These are phyloP conservation scores for Chionis minor DNA, from an alignment of 2,113 vertebrate species.

Conservation along the genomic window DNA sequence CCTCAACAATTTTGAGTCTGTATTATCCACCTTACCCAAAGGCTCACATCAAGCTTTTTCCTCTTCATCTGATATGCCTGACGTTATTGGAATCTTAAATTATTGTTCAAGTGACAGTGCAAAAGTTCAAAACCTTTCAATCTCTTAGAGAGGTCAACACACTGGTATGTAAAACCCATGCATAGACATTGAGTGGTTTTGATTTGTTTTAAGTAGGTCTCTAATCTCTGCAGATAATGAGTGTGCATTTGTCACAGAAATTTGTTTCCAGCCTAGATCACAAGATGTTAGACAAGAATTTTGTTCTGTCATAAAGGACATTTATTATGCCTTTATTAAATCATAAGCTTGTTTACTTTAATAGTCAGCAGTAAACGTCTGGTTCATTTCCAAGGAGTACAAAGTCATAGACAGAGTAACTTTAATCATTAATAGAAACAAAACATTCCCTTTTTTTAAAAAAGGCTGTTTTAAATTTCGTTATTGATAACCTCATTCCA, in stretches of 20 bases:
- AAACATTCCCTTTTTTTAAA: background rate
- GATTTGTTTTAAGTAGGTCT: conserved; percentile 41
- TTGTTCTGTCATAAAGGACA: background rate
- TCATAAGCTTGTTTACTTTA: conserved; percentile 38
- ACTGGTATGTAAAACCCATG: background rate
- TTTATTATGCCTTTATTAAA: conserved; percentile 28
- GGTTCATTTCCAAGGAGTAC: background rate
- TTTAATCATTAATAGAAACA: background rate
- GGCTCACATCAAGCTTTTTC: background rate
- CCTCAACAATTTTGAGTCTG: background rate
- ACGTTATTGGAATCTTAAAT: conserved; percentile 32
- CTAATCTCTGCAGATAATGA: conserved; percentile 55
- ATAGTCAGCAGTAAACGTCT: background rate
- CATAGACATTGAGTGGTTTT: background rate
- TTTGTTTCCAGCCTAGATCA: conserved; percentile 48
- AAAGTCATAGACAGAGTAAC: background rate
- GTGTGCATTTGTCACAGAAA: conserved; percentile 46
- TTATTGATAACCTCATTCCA: background rate
- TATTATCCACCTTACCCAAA: background rate
- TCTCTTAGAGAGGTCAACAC: conserved; percentile 25
- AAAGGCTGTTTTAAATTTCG: background rate
- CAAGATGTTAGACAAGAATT: conserved; percentile 11
- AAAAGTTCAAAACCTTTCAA: conserved; percentile 46
- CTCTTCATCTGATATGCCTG: background rate
- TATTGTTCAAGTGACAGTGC: background rate